Evolutionary conservation across 2,888 invertebrate species (phyloP).

Genomic region (Volucella zonaria): DNA sequence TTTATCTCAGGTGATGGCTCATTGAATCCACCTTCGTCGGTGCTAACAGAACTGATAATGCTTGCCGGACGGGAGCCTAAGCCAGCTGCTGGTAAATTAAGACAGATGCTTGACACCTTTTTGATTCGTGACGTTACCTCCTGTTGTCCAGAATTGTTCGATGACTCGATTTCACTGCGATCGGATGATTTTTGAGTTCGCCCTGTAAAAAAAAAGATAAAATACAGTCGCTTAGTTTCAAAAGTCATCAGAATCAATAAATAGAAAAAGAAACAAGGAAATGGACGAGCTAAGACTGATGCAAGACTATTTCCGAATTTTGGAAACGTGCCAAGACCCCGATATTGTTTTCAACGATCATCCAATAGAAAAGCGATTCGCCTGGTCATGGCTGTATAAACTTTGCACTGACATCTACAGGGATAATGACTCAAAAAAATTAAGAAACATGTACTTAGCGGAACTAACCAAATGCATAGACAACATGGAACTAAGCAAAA

Average conservation of each 20-base stretch:
- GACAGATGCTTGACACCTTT: constrained; percentile 85
- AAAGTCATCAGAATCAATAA: constrained; percentile 6
- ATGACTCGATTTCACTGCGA: constrained; percentile 59
- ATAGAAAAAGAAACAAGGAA: constrained; percentile 3
- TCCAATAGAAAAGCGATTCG: constrained; percentile 31
- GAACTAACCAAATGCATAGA: constrained; percentile 48
- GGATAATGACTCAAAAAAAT: constrained; percentile 46
- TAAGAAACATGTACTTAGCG: constrained; percentile 55
- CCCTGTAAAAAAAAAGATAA: constrained; percentile 61
- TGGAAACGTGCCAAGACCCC: constrained; percentile 58
- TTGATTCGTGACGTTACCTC: constrained; percentile 81
- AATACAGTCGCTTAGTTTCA: constrained; percentile 16
- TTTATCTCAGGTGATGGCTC: constrained; percentile 89
- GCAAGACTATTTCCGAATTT: constrained; percentile 52
- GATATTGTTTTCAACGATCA: constrained; percentile 26
- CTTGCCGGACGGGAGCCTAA: constrained; percentile 86
- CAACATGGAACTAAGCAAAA: constrained; percentile 8
- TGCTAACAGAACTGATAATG: constrained; percentile 86
- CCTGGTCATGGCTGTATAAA: constrained; percentile 56
- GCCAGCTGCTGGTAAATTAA: constrained; percentile 86
- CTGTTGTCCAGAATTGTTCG: constrained; percentile 54
- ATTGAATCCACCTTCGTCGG: constrained; percentile 89
- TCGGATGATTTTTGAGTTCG: constrained; percentile 74
- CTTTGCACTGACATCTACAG: constrained; percentile 60
- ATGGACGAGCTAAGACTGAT: constrained; percentile 47